Conservation (phyloP, 92 coral and sea anemone species). For the Paramuricea clavata region DNA sequence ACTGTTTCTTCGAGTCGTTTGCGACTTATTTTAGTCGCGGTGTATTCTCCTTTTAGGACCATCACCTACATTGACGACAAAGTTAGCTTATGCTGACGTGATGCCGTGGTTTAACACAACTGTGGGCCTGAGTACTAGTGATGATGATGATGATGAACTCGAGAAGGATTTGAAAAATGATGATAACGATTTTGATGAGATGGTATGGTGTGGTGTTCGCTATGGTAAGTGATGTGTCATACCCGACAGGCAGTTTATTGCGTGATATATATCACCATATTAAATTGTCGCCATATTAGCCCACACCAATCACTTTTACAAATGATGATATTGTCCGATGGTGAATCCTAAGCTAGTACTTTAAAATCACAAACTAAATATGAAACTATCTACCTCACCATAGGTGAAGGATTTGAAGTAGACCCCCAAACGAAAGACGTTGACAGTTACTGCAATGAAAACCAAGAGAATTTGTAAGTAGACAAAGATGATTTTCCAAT, state of each 20-base stretch:
- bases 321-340: too few relatives aligned
- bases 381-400: neutral
- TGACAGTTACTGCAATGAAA: conserved; percentile 50
- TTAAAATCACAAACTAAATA: too few relatives aligned
- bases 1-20: too few relatives aligned
- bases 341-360: too few relatives aligned
- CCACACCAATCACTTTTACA: too few relatives aligned
- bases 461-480: conserved; percentile 84
- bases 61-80: conserved; percentile 84
- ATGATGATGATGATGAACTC: conserved; percentile 79
- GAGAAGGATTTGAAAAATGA: conserved; percentile 87
- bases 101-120: conserved; percentile 90
- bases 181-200: neutral
- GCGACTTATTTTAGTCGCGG: too few relatives aligned
- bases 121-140: conserved; percentile 59
- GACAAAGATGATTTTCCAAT: too few relatives aligned
- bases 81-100: conserved; percentile 80
- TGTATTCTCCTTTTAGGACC: conserved; percentile 71
- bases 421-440: neutral
- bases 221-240: conserved; percentile 10
- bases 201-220: conserved; percentile 1
- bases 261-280: too few relatives aligned
- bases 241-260: too few relatives aligned
- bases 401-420: conserved; percentile 41
- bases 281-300: too few relatives aligned